Conservation (phyloP, 2,113 vertebrate genomes). For the Chloropsis cyanopogon region DNA sequence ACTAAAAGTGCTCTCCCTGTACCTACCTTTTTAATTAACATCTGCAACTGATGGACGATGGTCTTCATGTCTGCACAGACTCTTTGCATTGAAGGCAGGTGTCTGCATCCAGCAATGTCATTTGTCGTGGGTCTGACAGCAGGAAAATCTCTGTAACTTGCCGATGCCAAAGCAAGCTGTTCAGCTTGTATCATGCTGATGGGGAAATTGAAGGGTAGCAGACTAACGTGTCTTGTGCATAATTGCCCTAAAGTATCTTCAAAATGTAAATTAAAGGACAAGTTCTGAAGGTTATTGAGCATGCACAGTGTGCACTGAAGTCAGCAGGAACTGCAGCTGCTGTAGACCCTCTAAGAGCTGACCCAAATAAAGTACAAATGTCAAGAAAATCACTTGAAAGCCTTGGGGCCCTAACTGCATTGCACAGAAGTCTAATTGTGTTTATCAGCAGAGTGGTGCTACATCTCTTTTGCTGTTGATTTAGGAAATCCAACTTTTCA, state of each 20-base stretch:
- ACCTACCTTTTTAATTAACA: not conserved
- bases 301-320: not conserved
- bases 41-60: not conserved
- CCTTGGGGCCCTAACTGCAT: not conserved
- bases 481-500: conserved; percentile 19
- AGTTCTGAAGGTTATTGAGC: conserved; percentile 2
- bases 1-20: not conserved
- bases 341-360: not conserved
- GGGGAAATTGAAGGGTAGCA: not conserved
- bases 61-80: not conserved
- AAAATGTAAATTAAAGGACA: not conserved
- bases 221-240: not conserved
- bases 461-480: not conserved
- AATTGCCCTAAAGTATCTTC: not conserved
- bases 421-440: not conserved
- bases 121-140: not conserved
- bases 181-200: not conserved
- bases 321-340: not conserved
- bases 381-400: not conserved
- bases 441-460: conserved; percentile 16
- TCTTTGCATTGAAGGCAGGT: not conserved
- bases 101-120: not conserved
- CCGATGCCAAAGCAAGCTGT: not conserved
- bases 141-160: not conserved
- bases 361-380: conserved; percentile 14